These are phyloP conservation scores for Dendrolimus kikuchii DNA, from an alignment of 1,140 invertebrate genomes.

Conservation along the genomic window DNA sequence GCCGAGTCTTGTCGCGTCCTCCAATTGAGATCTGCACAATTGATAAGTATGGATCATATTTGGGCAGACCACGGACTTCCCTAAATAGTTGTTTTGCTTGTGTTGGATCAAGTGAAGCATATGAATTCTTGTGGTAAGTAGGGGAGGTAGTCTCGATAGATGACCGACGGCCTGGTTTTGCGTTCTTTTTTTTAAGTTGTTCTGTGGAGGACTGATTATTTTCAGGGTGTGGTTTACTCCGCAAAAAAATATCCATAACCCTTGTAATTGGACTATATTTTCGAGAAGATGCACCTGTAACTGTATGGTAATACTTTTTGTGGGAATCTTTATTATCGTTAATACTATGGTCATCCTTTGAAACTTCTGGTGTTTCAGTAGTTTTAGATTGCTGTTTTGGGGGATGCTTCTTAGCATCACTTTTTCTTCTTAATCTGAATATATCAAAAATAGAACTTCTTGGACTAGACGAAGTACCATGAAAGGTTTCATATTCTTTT, in stretches of 20 bases:
- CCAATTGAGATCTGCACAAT: conserved; percentile 66
- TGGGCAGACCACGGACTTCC: conserved; percentile 60
- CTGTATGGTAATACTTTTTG: conserved; percentile 66
- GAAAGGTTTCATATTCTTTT: conserved; percentile 67
- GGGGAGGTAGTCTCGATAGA: conserved; percentile 63
- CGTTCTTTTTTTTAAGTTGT: conserved; percentile 47
- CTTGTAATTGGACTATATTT: conserved; percentile 62
- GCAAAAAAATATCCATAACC: conserved; percentile 61
- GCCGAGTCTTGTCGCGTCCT: conserved; percentile 61
- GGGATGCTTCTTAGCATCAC: conserved; percentile 57
- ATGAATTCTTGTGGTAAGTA: conserved; percentile 66
- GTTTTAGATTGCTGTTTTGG: conserved; percentile 33
- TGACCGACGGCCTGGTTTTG: conserved; percentile 47
- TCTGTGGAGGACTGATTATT: conserved; percentile 35
- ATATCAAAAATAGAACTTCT: conserved; percentile 68
- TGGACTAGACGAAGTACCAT: conserved; percentile 65
- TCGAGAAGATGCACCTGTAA: conserved; percentile 58
- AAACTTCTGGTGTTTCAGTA: conserved; percentile 46
- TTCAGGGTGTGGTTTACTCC: conserved; percentile 48
- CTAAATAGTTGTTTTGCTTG: conserved; percentile 65
- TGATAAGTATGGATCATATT: conserved; percentile 64
- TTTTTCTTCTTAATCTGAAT: conserved; percentile 62
- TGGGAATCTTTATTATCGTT: conserved; percentile 51
- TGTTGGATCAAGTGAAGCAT: conserved; percentile 54
- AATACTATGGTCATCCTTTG: conserved; percentile 38